Conservation (phyloP, 2,888 invertebrate species). For the Trissoscelio sp. region DNA sequence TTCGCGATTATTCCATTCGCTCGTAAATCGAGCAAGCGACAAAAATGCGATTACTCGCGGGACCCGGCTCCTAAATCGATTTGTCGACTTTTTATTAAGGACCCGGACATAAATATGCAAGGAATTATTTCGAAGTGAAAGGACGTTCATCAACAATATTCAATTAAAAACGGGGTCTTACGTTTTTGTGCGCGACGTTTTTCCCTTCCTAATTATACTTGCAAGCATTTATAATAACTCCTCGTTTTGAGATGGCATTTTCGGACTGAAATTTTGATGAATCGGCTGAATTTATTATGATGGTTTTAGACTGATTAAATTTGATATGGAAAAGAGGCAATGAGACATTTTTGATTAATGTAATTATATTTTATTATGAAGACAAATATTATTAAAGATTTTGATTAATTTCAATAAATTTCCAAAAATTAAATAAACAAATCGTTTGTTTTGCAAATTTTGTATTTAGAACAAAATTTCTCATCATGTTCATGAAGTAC, state of each 20-base stretch:
- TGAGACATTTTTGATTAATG: too few relatives aligned
- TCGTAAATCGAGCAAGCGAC: constrained; percentile 60
- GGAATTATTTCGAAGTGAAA: constrained; percentile 41
- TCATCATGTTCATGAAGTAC: too few relatives aligned
- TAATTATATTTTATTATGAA: too few relatives aligned
- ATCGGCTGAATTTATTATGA: background rate
- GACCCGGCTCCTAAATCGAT: constrained; percentile 52
- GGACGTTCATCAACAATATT: constrained; percentile 9
- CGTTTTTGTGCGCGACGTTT: constrained; percentile 7
- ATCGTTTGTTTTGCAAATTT: too few relatives aligned
- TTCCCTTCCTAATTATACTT: constrained; percentile 19
- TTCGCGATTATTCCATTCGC: constrained; percentile 40
- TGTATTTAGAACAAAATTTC: too few relatives aligned
- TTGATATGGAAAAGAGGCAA: background rate
- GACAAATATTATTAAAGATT: too few relatives aligned
- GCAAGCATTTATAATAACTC: background rate
- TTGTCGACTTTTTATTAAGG: constrained; percentile 58
- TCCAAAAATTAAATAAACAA: too few relatives aligned
- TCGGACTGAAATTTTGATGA: background rate
- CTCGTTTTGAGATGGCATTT: constrained; percentile 1
- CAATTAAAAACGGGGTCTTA: constrained; percentile 7
- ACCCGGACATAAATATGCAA: constrained; percentile 36
- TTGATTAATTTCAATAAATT: too few relatives aligned
- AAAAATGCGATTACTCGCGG: constrained; percentile 60
- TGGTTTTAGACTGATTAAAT: constrained; percentile 2